Evolutionary conservation across 2,113 vertebrate genomes (phyloP), one percentile per base, ranked within the genome.

Genomic region (Plecotus auritus): DNA sequence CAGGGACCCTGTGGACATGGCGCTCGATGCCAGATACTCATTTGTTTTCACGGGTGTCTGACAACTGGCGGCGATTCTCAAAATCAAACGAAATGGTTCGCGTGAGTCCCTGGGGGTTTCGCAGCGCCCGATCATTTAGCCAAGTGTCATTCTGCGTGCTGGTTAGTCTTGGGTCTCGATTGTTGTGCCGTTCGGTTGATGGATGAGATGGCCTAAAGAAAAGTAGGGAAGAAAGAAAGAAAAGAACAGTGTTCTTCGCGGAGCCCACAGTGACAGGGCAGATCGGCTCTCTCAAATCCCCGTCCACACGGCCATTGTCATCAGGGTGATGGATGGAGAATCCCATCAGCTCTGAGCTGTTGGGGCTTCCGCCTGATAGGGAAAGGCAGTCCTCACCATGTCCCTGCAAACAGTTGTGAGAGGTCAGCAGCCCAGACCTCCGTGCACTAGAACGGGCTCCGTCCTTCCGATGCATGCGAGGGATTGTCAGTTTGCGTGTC

Each of bases 121-220:
- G 85, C 74, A 42, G 88, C 9, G 69, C 59, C 90, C 45, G 10
- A 54, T 94, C 90, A 28, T 77, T 97, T 89, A 93, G 26, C 66
- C 88, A 87, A 70, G 74, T 90, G 93, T 85, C 88, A 78, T 80
- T 84, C 40, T n/a, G 10, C 51, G 85, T 94, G 82, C 78, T 90
- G 88, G 90, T 90, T 32, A 59, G 90, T 92, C 78, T 88, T 51
- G 69, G 80, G 90, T 97, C 87, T 97, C 98, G 96, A 51, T 94
- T 97, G 82, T 83, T 96, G 96, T 97, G 95, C 97, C 85, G 84
- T 61, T 96, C 4, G 54, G 49, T 93, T 97, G 97, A 98, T 98
- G 97, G 97, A 98, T 98, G 96, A 95, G 76, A 87, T 95, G 94
- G 93, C 95, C 96, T 94, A 77, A 83, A 97, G 95, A 91, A 97